Percentiles rank a stretch among this genome's conserved stretches.
Evolutionary conservation across 1,140 invertebrate species (phyloP).

Genomic region (Apis florea): DNA sequence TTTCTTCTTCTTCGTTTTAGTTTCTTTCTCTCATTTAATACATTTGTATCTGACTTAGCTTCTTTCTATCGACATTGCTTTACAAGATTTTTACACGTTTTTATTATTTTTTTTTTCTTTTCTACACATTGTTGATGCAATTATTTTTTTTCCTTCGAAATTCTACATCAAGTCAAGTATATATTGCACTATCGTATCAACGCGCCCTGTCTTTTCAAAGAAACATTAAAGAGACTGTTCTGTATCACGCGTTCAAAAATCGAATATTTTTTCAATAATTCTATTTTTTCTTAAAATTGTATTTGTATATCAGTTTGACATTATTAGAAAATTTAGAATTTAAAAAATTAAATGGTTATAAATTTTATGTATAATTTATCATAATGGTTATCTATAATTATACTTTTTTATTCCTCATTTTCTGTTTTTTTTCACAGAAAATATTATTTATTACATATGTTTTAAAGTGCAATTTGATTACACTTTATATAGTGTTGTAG

Average conservation of each 20-base stretch:
- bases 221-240: background rate
- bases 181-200: conserved; percentile 41
- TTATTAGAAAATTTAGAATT: background rate
- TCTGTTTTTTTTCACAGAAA: too few species aligned
- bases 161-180: background rate
- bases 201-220: conserved; percentile 3
- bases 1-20: background rate
- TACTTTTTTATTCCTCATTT: too few species aligned
- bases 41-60: conserved; percentile 1
- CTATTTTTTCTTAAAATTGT: background rate
- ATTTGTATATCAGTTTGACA: background rate
- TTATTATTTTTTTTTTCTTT: background rate
- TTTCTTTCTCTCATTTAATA: background rate
- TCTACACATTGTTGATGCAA: background rate
- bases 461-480: too few species aligned
- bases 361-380: background rate
- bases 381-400: too few species aligned
- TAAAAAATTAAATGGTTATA: background rate
- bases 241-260: background rate
- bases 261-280: background rate
- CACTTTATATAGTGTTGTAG: too few species aligned
- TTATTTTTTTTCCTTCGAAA: background rate
- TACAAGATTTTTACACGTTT: conserved; percentile 26
- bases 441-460: too few species aligned
- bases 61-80: conserved; percentile 1